These are phyloP conservation scores for Zoanthus solanderi DNA, from an alignment of 92 coral and sea anemone species.

Conservation along the genomic window DNA sequence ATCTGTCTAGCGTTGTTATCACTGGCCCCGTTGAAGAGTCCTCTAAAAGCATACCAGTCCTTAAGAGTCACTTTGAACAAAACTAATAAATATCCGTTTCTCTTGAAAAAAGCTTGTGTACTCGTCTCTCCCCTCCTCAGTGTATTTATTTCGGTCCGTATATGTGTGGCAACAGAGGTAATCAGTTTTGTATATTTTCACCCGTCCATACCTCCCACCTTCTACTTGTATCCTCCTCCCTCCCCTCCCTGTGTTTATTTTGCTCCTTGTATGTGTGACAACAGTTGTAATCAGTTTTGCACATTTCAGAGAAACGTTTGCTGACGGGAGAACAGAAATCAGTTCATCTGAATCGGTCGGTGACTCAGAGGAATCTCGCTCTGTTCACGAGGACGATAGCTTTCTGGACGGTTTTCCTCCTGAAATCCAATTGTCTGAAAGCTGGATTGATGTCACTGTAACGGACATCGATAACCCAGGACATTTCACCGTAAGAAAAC, in stretches of 20 bases:
- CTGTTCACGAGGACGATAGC: conserved; percentile 31
- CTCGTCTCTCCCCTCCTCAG: too few species aligned
- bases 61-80: too few species aligned
- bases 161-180: too few species aligned
- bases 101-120: too few species aligned
- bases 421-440: conserved; percentile 61
- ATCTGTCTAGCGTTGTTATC: too few species aligned
- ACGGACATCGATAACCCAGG: conserved; percentile 79
- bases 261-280: too few species aligned
- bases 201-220: too few species aligned
- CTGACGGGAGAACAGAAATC: conserved; percentile 18
- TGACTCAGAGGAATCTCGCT: conserved; percentile 40
- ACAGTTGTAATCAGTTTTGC: neutral
- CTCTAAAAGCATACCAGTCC: too few species aligned
- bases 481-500: conserved; percentile 74
- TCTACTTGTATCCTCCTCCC: neutral
- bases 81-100: neutral
- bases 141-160: too few species aligned
- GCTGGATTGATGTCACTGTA: conserved; percentile 86
- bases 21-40: too few species aligned
- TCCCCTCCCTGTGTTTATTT: neutral
- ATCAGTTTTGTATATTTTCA: too few species aligned
- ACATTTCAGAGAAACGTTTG: neutral
- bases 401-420: conserved; percentile 50
- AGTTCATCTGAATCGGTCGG: conserved; percentile 41